Conservation (phyloP, 2,797 vertebrate species). For the Chloroceryle amazona region DNA sequence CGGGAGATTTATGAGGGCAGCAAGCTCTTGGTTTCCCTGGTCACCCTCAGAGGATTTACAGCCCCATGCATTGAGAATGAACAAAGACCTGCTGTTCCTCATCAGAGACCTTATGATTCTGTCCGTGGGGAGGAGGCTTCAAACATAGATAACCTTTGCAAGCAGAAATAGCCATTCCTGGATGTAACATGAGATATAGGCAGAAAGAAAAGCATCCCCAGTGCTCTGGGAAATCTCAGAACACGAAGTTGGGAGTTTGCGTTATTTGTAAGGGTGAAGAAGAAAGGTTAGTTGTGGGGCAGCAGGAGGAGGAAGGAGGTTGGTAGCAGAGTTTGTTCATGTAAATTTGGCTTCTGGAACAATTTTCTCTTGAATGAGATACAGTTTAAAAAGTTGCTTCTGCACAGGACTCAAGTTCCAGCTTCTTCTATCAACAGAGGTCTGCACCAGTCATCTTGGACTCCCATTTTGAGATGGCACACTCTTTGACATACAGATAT, state of each 20-base stretch:
- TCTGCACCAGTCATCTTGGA: not conserved
- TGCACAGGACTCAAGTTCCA: not conserved
- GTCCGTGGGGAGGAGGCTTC: not conserved
- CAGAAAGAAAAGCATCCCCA: not conserved
- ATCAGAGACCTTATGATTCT: constrained; percentile 51
- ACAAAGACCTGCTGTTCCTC: constrained; percentile 65
- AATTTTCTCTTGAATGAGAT: not conserved
- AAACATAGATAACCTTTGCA: constrained; percentile 47
- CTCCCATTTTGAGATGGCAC: not conserved
- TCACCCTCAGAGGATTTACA: constrained; percentile 43
- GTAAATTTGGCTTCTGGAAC: not conserved
- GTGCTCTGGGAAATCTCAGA: constrained; percentile 54
- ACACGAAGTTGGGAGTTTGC: not conserved
- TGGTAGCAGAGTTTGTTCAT: not conserved
- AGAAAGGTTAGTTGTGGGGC: not conserved
- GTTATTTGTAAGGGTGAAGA: not conserved
- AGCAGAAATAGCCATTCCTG: constrained; percentile 41
- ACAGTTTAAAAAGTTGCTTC: not conserved
- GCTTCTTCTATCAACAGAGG: not conserved
- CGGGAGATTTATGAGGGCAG: constrained; percentile 35
- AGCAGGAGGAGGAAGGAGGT: not conserved
- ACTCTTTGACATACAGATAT: not conserved
- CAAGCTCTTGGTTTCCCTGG: constrained; percentile 53
- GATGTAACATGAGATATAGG: not conserved
- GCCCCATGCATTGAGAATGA: constrained; percentile 5